A percentile compares a stretch with the other conserved stretches of the same genome.
These are phyloP conservation scores for Premnoplex brunnescens DNA, from an alignment of 2,797 vertebrate genomes.

Conservation along the genomic window DNA sequence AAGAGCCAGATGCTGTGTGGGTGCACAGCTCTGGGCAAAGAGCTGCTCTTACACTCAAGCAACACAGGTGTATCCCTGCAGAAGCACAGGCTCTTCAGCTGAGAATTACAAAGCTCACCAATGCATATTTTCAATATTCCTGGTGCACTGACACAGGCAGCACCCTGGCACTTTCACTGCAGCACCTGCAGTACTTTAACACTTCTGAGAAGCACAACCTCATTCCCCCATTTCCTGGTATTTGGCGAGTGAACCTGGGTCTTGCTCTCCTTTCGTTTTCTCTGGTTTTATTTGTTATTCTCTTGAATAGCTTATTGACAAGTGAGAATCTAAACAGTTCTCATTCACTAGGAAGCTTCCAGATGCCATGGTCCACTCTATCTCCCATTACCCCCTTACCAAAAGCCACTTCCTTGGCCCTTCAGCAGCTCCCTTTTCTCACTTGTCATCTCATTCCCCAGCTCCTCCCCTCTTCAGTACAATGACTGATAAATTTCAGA, in stretches of 20 bases:
- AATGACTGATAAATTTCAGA: neutral
- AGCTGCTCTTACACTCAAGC: neutral
- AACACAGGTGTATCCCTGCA: fast-evolving
- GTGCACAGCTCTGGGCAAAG: neutral
- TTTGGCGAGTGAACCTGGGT: fast-evolving
- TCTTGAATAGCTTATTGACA: neutral
- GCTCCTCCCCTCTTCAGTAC: neutral
- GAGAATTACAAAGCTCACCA: neutral
- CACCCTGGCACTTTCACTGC: neutral
- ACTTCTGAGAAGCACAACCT: neutral
- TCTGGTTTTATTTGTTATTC: neutral
- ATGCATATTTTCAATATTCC: neutral
- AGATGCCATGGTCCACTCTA: neutral
- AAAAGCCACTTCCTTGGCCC: neutral
- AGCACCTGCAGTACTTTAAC: neutral
- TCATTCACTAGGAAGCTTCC: neutral
- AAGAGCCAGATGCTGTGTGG: neutral
- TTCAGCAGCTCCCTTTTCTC: neutral
- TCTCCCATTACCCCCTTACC: neutral
- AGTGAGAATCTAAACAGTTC: neutral
- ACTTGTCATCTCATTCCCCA: neutral
- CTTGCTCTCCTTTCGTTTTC: neutral
- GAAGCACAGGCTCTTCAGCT: neutral
- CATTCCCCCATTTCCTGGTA: neutral
- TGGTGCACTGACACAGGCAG: fast-evolving